phyloP scores from a whole-genome alignment of 2,113 vertebrate genomes.

The Malurus melanocephalus region DNA sequence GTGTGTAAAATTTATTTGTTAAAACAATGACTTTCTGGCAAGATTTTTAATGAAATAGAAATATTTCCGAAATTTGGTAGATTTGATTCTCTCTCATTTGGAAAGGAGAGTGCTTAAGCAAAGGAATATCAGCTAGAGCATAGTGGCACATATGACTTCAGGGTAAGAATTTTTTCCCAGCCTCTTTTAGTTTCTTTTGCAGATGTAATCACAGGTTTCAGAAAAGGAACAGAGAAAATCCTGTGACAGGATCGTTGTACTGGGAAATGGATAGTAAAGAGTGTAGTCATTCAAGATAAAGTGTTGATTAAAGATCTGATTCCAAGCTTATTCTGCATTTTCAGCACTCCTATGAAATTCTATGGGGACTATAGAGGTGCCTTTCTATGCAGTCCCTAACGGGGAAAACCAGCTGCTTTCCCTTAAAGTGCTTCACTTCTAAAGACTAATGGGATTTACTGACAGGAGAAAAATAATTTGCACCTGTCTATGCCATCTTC shows the following conservation, averaged over 20 bases:
- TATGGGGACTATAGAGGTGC: background rate
- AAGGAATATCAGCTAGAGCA: background rate
- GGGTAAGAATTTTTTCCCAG: background rate
- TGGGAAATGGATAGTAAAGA: background rate
- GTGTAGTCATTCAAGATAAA: background rate
- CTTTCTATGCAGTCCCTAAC: background rate
- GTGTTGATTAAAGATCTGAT: slow-evolving; percentile 24
- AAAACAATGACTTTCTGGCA: background rate
- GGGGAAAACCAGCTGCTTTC: slow-evolving; percentile 26
- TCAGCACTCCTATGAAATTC: slow-evolving; percentile 3
- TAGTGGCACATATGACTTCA: background rate
- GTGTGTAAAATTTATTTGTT: background rate
- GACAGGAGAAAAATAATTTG: slow-evolving; percentile 41
- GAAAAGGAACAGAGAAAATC: background rate
- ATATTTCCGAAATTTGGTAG: background rate
- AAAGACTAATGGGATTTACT: slow-evolving; percentile 27
- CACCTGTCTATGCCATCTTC: slow-evolving; percentile 24
- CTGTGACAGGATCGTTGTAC: background rate
- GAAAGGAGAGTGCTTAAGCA: background rate
- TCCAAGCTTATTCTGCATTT: slow-evolving; percentile 21
- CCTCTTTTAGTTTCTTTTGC: background rate
- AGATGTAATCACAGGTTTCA: background rate
- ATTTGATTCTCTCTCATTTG: background rate
- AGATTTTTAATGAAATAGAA: background rate
- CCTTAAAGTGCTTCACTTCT: background rate